Conservation (phyloP, 2,888 invertebrate species). For the Cyclophora punctaria region DNA sequence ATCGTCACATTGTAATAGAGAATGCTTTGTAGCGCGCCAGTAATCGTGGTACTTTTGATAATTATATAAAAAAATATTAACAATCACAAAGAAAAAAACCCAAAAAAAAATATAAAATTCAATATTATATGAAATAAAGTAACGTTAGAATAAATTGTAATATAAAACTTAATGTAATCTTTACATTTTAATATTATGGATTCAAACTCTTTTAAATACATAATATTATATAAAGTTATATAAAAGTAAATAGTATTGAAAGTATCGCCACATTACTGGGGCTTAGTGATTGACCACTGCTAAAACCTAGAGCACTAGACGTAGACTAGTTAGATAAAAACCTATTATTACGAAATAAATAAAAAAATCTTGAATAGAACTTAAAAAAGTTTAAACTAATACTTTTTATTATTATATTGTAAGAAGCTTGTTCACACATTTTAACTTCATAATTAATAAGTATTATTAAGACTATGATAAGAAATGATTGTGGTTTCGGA, state of each 20-base stretch:
- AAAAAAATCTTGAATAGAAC: conserved; percentile 70
- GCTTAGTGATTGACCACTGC: conserved; percentile 69
- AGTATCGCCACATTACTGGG: conserved; percentile 38
- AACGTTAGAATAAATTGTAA: too few species aligned
- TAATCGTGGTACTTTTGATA: conserved; percentile 41
- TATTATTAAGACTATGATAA: conserved; percentile 50
- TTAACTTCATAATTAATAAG: conserved; percentile 72
- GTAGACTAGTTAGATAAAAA: conserved; percentile 70
- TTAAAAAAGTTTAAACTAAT: conserved; percentile 72
- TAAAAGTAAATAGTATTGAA: conserved; percentile 19
- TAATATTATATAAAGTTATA: conserved; percentile 7
- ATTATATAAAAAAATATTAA: conserved; percentile 4
- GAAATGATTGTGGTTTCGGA: conserved; percentile 4
- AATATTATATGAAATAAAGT: not conserved
- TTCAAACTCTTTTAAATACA: not conserved
- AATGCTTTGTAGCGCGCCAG: conserved; percentile 55
- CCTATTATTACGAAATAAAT: conserved; percentile 60
- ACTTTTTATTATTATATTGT: conserved; percentile 71
- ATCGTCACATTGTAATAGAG: conserved; percentile 55
- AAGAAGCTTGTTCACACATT: conserved; percentile 75
- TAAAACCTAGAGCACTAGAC: conserved; percentile 70
- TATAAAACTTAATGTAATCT: too few species aligned
- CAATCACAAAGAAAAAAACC: conserved; percentile 5
- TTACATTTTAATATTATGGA: too few species aligned
- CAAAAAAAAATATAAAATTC: not conserved